These are phyloP conservation scores for Schlechtendalia chinensis DNA, from an alignment of 1,140 invertebrate species.

Conservation along the genomic window DNA sequence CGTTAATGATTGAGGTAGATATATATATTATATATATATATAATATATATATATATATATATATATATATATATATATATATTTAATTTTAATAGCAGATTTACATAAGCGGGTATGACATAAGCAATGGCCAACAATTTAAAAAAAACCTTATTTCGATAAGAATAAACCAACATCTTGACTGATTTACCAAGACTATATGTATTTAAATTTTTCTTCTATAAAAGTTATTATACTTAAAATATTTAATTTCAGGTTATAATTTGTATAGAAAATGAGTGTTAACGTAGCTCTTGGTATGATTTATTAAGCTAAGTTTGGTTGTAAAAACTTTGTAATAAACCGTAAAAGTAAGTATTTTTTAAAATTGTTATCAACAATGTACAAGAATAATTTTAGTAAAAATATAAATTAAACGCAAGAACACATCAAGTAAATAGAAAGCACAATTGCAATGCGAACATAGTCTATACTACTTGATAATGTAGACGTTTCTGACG, in stretches of 20 bases:
- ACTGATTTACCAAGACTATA: constrained; percentile 58
- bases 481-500: too few species aligned
- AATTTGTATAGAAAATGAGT: not conserved
- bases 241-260: not conserved
- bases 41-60: too few species aligned
- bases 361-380: too few species aligned
- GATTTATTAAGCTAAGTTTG: not conserved
- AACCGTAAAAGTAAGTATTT: constrained; percentile 52
- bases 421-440: too few species aligned
- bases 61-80: too few species aligned
- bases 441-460: too few species aligned
- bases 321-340: constrained; percentile 55
- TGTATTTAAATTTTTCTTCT: too few species aligned
- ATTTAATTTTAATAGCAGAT: too few species aligned
- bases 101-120: constrained; percentile 55
- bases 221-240: too few species aligned
- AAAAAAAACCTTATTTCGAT: constrained; percentile 58
- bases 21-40: constrained; percentile 46
- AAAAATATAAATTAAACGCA: too few species aligned
- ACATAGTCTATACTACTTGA: too few species aligned
- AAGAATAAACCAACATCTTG: constrained; percentile 54
- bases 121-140: constrained; percentile 58
- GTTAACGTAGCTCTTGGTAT: not conserved
- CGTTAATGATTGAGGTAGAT: constrained; percentile 52
- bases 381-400: too few species aligned